These are phyloP conservation scores for Copidosoma aretas DNA, from an alignment of 2,888 invertebrate species.

Conservation along the genomic window DNA sequence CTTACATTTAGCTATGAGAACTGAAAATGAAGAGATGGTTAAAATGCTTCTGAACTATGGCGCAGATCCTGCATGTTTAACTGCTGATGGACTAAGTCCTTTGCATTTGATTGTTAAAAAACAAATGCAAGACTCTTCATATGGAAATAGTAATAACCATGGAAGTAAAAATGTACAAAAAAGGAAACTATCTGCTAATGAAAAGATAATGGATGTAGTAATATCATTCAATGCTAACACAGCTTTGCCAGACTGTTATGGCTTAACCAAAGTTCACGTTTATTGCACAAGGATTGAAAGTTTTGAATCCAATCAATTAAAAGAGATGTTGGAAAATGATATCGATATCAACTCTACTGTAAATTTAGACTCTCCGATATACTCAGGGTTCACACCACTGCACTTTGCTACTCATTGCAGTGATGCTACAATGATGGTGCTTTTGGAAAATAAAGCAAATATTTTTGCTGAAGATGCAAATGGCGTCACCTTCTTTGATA, in stretches of 20 bases:
- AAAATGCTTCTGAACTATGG: not conserved
- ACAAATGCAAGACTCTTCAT: not conserved
- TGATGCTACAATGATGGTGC: not conserved
- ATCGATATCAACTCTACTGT: not conserved
- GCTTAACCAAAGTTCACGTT: not conserved
- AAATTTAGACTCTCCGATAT: not conserved
- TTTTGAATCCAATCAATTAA: too few relatives aligned
- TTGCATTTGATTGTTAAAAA: conserved; percentile 8
- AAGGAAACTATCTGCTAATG: not conserved
- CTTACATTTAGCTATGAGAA: conserved; percentile 15
- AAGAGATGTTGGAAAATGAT: not conserved
- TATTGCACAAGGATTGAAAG: not conserved
- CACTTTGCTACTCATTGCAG: conserved; percentile 4
- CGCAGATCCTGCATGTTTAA: not conserved
- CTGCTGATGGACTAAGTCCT: conserved; percentile 2
- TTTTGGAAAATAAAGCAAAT: conserved; percentile 2
- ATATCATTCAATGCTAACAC: not conserved
- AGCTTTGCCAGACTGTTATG: not conserved
- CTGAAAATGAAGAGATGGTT: not conserved
- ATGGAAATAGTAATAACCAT: too few relatives aligned
- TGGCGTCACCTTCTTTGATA: conserved; percentile 5
- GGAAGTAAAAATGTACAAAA: too few relatives aligned
- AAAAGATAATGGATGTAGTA: conserved; percentile 1
- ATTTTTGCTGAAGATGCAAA: not conserved
- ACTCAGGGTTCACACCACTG: conserved; percentile 14